Evolutionary conservation across 2,113 vertebrate species (phyloP).

Genomic region (Nesoenas mayeri): DNA sequence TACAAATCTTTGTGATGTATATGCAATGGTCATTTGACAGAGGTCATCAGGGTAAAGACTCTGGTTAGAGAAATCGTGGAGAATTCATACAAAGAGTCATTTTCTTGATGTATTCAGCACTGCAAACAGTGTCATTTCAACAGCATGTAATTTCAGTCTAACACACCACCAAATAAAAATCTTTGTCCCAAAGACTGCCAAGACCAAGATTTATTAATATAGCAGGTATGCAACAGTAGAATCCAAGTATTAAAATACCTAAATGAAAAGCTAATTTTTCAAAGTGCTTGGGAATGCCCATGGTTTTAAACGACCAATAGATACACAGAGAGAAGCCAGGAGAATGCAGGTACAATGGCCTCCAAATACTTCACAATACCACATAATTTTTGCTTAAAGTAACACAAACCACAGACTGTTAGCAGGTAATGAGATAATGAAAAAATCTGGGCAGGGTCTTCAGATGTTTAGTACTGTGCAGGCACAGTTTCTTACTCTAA

Average conservation of each 20-base stretch:
- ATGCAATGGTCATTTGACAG: not conserved
- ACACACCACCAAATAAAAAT: not conserved
- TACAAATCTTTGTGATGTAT: not conserved
- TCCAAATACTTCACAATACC: not conserved
- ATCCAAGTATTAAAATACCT: not conserved
- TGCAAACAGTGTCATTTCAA: not conserved
- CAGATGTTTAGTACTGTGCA: not conserved
- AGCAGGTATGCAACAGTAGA: not conserved
- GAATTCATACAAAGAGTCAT: not conserved
- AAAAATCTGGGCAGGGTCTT: not conserved
- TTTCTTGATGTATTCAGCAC: not conserved
- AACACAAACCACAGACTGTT: not conserved
- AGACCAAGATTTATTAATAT: not conserved
- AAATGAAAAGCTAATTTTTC: not conserved
- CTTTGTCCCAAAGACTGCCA: not conserved
- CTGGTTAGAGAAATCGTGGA: not conserved
- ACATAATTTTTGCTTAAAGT: not conserved
- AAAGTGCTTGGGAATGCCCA: not conserved
- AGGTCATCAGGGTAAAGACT: not conserved
- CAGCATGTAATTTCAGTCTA: not conserved
- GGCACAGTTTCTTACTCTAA: not conserved
- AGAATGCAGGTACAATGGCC: not conserved
- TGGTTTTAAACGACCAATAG: not conserved
- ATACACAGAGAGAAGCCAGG: not conserved
- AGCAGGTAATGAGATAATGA: not conserved